Evolutionary conservation across 2,113 vertebrate species (phyloP), one percentile per base, ranked within the genome.

Genomic region (Myodes glareolus): DNA sequence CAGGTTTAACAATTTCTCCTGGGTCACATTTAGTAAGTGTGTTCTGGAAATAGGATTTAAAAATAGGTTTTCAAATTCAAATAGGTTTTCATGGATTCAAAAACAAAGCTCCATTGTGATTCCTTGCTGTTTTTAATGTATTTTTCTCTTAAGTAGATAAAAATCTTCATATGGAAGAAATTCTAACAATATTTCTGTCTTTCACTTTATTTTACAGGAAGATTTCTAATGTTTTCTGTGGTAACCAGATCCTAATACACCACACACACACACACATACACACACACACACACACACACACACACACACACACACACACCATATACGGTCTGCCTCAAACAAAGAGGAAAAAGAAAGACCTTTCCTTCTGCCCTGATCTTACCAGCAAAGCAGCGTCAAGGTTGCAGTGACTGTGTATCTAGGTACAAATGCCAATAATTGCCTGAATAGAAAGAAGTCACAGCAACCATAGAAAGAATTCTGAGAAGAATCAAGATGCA

Each of bases 401-500:
- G 68, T 5, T 52, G 33, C 29, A 16, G 16, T 17, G 14, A 50
- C 29, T 68, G 0, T 58, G 1, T 19, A 19, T 77, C 25, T 55
- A 31, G 58, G 19, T 36, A 12, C 29, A 90, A 95, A 94, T 31
- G 67, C 33, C 47, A 23, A 55, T 36, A 29, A 65, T 82, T 75
- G 50, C 42, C 50, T 67, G 36, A 19, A 14, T 31, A 67, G 73
- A 91, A 92, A 87, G 76, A 68, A 90, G 76, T 87, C 61, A 78
- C 16, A 65, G 27, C 29, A 65, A 45, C 70, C 0, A 10, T 33
- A 58, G 70, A 81, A 42, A 85, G 29, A 77, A 68, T 7, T 25
- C 2, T 87, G 21, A 36, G 73, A 68, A 91, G 92, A 94, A 95
- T 75, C 17, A 55, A 88, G 93, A 65, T 58, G 58, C 67, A 88